phyloP scores from a whole-genome alignment of 2,113 vertebrate genomes.

The Zootoca vivipara region DNA sequence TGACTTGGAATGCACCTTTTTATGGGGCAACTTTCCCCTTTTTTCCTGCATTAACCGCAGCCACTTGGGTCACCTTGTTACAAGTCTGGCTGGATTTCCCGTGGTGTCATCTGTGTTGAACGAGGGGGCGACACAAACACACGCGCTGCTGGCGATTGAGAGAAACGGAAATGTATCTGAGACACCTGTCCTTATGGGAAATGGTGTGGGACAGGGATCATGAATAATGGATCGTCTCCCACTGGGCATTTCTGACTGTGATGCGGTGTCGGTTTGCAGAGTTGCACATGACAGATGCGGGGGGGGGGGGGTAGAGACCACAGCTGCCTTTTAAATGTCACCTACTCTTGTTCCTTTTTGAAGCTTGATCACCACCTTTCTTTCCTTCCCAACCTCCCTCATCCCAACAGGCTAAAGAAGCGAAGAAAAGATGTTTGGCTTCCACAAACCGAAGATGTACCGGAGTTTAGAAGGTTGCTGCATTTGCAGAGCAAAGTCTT shows the following conservation, averaged over 20 bases:
- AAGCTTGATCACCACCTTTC: neutral
- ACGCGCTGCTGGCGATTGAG: neutral
- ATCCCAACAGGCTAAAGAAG: slow-evolving; percentile 58
- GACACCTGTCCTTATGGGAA: neutral
- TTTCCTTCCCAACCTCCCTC: neutral
- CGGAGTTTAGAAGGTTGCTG: slow-evolving; percentile 97
- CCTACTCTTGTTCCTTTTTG: neutral
- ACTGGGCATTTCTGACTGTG: neutral
- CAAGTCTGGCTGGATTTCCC: slow-evolving; percentile 27
- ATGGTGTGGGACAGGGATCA: fast-evolving
- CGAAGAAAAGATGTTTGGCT: slow-evolving; percentile 93
- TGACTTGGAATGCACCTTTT: neutral
- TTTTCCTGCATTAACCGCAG: slow-evolving; percentile 9
- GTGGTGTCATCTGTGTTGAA: neutral
- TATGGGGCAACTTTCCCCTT: slow-evolving; percentile 39
- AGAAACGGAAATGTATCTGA: neutral
- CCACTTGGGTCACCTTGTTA: slow-evolving; percentile 29
- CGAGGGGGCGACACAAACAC: neutral
- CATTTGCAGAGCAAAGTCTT: slow-evolving; percentile 98
- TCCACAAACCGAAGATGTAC: slow-evolving; percentile 99
- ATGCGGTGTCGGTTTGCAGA: slow-evolving; percentile 1
- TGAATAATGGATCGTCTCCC: neutral
- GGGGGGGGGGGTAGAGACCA: neutral
- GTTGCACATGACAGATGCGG: neutral
- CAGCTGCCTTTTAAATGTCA: neutral